A percentile compares a stretch with the other conserved stretches of the same genome.
Conservation (phyloP, 2,888 invertebrate genomes). For the Cephus pygmeus region DNA sequence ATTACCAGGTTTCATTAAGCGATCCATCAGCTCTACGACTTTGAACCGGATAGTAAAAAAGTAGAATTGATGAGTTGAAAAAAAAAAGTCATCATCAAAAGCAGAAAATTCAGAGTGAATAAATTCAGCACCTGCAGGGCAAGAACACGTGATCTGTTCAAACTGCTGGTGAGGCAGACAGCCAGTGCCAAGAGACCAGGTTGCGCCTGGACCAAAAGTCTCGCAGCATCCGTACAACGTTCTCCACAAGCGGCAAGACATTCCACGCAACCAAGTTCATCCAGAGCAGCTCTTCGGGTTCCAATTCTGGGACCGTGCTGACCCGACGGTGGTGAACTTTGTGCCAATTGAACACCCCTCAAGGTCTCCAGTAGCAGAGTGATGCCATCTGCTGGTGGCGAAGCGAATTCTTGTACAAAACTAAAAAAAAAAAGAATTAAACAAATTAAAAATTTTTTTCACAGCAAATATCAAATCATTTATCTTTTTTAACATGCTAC, state of each 20-base stretch:
- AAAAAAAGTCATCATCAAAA: not conserved
- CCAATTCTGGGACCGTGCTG: constrained; percentile 56
- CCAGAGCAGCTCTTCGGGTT: constrained; percentile 78
- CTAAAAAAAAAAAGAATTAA: constrained; percentile 67
- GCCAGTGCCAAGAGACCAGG: constrained; percentile 87
- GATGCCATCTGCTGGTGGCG: constrained; percentile 89
- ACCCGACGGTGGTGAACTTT: constrained; percentile 70
- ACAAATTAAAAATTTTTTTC: not conserved
- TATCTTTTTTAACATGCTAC: not conserved
- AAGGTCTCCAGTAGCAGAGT: constrained; percentile 85
- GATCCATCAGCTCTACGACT: not conserved
- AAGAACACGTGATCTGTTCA: constrained; percentile 85
- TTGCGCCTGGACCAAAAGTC: constrained; percentile 80
- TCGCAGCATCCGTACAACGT: constrained; percentile 82
- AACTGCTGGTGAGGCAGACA: constrained; percentile 88
- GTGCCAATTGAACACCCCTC: constrained; percentile 85
- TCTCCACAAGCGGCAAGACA: constrained; percentile 85
- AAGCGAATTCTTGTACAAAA: constrained; percentile 92
- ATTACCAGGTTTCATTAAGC: not conserved
- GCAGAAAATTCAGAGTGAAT: not conserved
- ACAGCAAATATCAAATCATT: not conserved
- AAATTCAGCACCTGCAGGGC: constrained; percentile 79
- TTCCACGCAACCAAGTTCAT: constrained; percentile 90
- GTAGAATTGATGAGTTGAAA: not conserved
- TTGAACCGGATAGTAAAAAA: not conserved